phyloP scores from a whole-genome alignment of 1,140 invertebrate species.

The Habropoda laboriosa region DNA sequence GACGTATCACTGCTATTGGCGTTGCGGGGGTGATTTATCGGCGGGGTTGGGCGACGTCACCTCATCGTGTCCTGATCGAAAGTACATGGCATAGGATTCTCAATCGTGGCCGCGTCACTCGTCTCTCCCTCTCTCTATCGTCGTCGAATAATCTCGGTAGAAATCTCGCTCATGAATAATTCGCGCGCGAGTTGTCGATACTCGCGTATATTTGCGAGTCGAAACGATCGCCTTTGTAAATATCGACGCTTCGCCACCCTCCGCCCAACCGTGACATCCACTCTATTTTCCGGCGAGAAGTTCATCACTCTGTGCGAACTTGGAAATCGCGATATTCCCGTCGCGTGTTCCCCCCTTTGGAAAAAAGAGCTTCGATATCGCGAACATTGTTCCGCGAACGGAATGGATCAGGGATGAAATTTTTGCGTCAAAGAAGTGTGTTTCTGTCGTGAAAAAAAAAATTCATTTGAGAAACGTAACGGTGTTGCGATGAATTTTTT shows the following conservation, averaged over 20 bases:
- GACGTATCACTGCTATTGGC: constrained; percentile 33
- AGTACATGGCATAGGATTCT: constrained; percentile 44
- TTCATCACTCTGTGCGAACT: constrained; percentile 1
- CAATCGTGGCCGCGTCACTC: constrained; percentile 49
- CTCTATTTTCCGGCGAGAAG: constrained; percentile 1
- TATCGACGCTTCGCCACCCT: constrained; percentile 9
- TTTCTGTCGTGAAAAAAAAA: no score
- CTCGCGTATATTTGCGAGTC: constrained; percentile 50
- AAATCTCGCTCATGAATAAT: constrained; percentile 68
- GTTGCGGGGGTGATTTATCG: constrained; percentile 52
- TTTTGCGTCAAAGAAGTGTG: no score
- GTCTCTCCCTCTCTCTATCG: no score
- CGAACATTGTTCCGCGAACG: not conserved
- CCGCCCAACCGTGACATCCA: not conserved
- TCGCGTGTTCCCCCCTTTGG: not conserved
- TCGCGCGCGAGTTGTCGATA: constrained; percentile 44
- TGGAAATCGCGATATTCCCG: not conserved
- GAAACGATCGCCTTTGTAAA: constrained; percentile 56
- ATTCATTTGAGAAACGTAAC: no score
- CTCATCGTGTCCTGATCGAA: constrained; percentile 40
- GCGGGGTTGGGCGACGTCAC: constrained; percentile 9
- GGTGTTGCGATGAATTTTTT: no score
- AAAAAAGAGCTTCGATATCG: not conserved
- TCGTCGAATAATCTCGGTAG: constrained; percentile 63
- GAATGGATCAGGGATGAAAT: not conserved